A percentile compares a stretch with the other conserved stretches of the same genome.
phyloP scores from a whole-genome alignment of 2,888 invertebrate species.

The Dioctria linearis region DNA sequence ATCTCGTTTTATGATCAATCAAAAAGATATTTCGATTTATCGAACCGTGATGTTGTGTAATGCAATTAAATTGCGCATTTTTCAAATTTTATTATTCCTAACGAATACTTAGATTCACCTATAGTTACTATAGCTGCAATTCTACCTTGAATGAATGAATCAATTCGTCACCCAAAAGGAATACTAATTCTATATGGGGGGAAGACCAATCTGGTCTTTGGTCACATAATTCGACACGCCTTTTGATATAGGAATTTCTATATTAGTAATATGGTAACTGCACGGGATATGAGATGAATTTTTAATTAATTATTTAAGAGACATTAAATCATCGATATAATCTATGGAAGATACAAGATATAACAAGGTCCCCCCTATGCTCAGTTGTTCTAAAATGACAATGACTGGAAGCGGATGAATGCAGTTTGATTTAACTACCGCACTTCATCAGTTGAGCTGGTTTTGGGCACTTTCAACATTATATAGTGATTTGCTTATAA shows the following conservation, averaged over 20 bases:
- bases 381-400: background rate
- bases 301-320: slow-evolving; percentile 18
- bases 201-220: background rate
- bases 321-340: slow-evolving; percentile 25
- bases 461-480: background rate
- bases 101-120: background rate
- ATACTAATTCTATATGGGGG: background rate
- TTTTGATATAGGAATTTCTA: slow-evolving; percentile 10
- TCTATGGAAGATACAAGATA: background rate
- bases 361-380: background rate
- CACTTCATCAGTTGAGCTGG: background rate
- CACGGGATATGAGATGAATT: slow-evolving; percentile 5
- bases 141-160: slow-evolving; percentile 5
- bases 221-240: slow-evolving; percentile 29
- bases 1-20: background rate
- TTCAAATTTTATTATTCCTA: background rate
- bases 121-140: background rate
- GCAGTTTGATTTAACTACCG: background rate
- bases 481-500: background rate
- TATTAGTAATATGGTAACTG: background rate
- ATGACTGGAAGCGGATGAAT: slow-evolving; percentile 28
- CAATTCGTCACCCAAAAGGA: background rate
- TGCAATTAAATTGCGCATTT: background rate
- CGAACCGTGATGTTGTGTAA: slow-evolving; percentile 10
- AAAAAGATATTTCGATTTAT: background rate